These are phyloP conservation scores for Etheostoma spectabile DNA, from an alignment of 2,113 vertebrate genomes.

Conservation along the genomic window DNA sequence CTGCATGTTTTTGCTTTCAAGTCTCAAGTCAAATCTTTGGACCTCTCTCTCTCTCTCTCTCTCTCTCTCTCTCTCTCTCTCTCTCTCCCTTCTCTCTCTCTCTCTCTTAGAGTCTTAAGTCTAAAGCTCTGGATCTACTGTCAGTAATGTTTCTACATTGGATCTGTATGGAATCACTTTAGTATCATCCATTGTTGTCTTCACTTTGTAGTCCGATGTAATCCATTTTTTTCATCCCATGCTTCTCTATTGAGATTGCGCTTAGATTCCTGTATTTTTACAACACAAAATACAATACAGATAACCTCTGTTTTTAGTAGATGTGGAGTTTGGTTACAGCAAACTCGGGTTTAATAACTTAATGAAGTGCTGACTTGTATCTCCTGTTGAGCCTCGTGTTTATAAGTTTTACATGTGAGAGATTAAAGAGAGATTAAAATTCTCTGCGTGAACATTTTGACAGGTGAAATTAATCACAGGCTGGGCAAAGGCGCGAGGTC, in stretches of 20 bases:
- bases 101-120: background rate
- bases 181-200: background rate
- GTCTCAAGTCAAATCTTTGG: background rate
- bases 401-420: conserved; percentile 52
- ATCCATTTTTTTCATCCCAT: background rate
- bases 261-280: conserved; percentile 2
- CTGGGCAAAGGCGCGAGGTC: conserved; percentile 28
- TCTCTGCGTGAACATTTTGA: conserved; percentile 71
- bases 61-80: background rate
- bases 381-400: conserved; percentile 34
- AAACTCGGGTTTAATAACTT: conserved; percentile 30
- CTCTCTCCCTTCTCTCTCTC: too few relatives aligned
- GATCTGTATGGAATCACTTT: background rate
- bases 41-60: background rate
- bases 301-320: conserved; percentile 7
- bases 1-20: background rate
- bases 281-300: background rate
- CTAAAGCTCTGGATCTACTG: background rate
- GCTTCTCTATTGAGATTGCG: background rate
- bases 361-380: conserved; percentile 47
- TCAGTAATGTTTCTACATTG: background rate
- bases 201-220: background rate
- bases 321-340: conserved; percentile 14
- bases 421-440: conserved; percentile 68
- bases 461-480: conserved; percentile 77